Percentiles rank a stretch among this genome's conserved stretches.
Evolutionary conservation across 2,888 invertebrate genomes (phyloP).

Genomic region (Hoplodrina blanda): DNA sequence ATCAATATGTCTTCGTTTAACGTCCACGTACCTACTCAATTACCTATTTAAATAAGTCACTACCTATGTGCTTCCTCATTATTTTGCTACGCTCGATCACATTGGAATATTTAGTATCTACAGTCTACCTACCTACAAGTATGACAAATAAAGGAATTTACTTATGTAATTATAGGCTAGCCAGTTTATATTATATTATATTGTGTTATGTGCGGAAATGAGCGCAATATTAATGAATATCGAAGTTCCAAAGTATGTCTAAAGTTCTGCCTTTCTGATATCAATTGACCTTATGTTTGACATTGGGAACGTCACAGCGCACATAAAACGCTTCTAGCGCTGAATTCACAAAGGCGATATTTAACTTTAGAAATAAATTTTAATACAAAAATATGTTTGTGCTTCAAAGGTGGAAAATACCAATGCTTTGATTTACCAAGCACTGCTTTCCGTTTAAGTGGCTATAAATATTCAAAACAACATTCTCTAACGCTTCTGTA

Average conservation of each 20-base stretch:
- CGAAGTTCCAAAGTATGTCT: slow-evolving; percentile 14
- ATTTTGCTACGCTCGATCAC: background rate
- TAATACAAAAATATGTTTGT: background rate
- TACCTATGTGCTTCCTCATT: slow-evolving; percentile 17
- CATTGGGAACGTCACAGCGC: slow-evolving; percentile 77
- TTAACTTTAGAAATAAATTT: slow-evolving; percentile 13
- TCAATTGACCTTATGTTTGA: slow-evolving; percentile 87
- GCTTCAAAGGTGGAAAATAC: slow-evolving; percentile 5
- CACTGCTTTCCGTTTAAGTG: background rate
- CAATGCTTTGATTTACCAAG: background rate
- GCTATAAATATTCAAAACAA: slow-evolving; percentile 6
- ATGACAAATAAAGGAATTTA: background rate
- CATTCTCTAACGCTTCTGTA: background rate
- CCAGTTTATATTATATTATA: no score
- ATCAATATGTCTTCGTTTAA: background rate
- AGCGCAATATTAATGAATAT: slow-evolving; percentile 3
- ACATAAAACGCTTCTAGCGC: slow-evolving; percentile 73
- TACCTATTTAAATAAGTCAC: background rate
- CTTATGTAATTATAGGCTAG: no score
- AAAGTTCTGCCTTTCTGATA: slow-evolving; percentile 50
- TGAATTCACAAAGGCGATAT: slow-evolving; percentile 18
- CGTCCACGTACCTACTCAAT: background rate
- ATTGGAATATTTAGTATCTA: background rate
- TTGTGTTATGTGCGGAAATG: slow-evolving; percentile 1
- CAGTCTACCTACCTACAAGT: background rate